Evolutionary conservation across 1,140 invertebrate genomes (phyloP), one percentile per base, ranked within the genome.

Genomic region (Lineus longissimus): DNA sequence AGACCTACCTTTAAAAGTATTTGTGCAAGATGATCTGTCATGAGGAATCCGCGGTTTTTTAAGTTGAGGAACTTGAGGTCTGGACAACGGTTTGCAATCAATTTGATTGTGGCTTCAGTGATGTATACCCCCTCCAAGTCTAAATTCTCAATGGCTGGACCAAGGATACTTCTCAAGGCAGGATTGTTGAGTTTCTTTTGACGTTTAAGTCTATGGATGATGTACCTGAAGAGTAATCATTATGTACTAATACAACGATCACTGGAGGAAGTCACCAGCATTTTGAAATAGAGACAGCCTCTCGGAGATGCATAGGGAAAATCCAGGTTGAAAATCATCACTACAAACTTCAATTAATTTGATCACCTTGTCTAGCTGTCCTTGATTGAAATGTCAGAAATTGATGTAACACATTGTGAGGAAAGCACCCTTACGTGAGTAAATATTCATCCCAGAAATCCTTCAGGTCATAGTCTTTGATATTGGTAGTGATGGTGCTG

Each of bases 391-490:
- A n/a, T n/a, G n/a, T n/a, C n/a, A n/a, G n/a, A n/a, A n/a, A n/a
- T n/a, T n/a, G n/a, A n/a, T n/a, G n/a, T n/a, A n/a, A n/a, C n/a
- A n/a, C n/a, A n/a, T n/a, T n/a, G n/a, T n/a, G n/a, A n/a, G n/a
- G n/a, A n/a, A 57, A 9, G 6, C 6, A 31, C 13, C 27, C 51
- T 62, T 66, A 75, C 73, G 56, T 70, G 19, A 75, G 70, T 11
- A 71, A 41, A 58, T 69, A 66, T 56, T 75, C 73, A 69, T 75
- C 73, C 33, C 68, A 72, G 47, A 75, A 73, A 55, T 71, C 67
- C 23, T 71, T 51, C 19, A 75, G 57, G 25, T 75, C 73, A 61
- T 66, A 75, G 2, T 69, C 30, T 33, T 73, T 56, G 27, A 73
- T 27, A 47, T 75, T 70, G 17, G 31, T 31, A 6, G 66, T 47